These are phyloP conservation scores for Podargus strigoides DNA, from an alignment of 2,797 vertebrate genomes.

Conservation along the genomic window DNA sequence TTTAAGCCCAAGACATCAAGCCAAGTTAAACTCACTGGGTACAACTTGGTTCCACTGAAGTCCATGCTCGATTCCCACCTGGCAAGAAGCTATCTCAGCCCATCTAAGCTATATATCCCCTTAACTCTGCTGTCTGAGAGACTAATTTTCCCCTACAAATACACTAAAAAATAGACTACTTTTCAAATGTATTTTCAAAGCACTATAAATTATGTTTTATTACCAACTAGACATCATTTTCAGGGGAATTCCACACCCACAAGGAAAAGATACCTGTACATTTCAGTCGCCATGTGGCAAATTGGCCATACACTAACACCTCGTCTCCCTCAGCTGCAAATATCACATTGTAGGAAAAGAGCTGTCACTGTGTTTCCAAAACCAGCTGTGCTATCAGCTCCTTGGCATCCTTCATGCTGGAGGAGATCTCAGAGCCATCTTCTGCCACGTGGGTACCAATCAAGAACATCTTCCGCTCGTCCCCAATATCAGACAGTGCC, in stretches of 20 bases:
- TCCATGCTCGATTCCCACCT: not conserved
- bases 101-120: not conserved
- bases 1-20: not conserved
- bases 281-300: constrained; percentile 17
- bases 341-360: not conserved
- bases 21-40: not conserved
- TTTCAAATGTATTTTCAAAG: constrained; percentile 40
- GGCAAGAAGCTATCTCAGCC: not conserved
- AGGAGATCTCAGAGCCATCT: constrained; percentile 71
- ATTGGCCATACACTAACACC: not conserved
- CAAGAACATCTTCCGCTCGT: constrained; percentile 84
- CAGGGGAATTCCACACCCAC: not conserved
- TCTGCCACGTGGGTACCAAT: constrained; percentile 83
- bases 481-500: constrained; percentile 80
- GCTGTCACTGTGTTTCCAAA: constrained; percentile 65
- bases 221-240: constrained; percentile 7
- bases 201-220: constrained; percentile 8
- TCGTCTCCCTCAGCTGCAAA: not conserved
- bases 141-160: not conserved
- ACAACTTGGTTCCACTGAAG: not conserved
- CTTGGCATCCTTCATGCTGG: constrained; percentile 83
- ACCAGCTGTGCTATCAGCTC: constrained; percentile 87
- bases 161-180: not conserved
- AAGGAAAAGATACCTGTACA: not conserved
- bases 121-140: not conserved